Evolutionary conservation across 2,888 invertebrate species (phyloP).

Genomic region (Drosophila borborema): DNA sequence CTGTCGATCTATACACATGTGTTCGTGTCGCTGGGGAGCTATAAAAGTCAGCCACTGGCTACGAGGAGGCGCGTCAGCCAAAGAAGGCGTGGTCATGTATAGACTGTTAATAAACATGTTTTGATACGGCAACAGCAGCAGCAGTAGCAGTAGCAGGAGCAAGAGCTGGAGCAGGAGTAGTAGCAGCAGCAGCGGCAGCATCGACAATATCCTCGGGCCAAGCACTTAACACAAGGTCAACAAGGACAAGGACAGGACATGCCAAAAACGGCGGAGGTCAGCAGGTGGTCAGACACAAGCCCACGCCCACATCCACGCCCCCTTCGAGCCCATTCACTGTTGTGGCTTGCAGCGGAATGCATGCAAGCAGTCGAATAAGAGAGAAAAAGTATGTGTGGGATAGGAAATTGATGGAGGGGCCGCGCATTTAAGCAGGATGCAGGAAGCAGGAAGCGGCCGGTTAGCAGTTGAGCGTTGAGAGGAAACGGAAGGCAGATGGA

Average conservation of each 20-base stretch:
- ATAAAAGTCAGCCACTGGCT: slow-evolving; percentile 27
- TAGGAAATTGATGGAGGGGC: not conserved
- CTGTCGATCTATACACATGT: slow-evolving; percentile 36
- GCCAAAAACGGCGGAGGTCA: slow-evolving; percentile 50
- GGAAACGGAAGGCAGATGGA: slow-evolving; percentile 67
- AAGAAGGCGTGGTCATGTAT: slow-evolving; percentile 4
- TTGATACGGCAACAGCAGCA: slow-evolving; percentile 50
- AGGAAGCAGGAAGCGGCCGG: slow-evolving; percentile 40
- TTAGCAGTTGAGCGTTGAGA: slow-evolving; percentile 40
- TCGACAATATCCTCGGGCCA: slow-evolving; percentile 43
- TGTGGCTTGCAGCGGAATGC: slow-evolving; percentile 25
- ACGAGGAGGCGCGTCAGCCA: not conserved
- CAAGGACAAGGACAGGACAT: slow-evolving; percentile 60
- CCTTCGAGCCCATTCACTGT: too few relatives aligned
- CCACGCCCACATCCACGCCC: not conserved
- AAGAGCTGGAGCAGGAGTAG: slow-evolving; percentile 13
- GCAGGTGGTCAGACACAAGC: slow-evolving; percentile 57
- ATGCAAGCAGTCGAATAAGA: not conserved
- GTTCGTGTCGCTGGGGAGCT: slow-evolving; percentile 21
- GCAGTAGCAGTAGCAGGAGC: not conserved
- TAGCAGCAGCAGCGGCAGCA: slow-evolving; percentile 21
- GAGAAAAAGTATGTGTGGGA: not conserved
- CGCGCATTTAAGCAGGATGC: slow-evolving; percentile 26
- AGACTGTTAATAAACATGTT: slow-evolving; percentile 74
- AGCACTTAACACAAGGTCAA: slow-evolving; percentile 66